Percentiles rank a stretch among this genome's conserved stretches.
phyloP scores from a whole-genome alignment of 1,140 invertebrate species.

The Pseudomyrmex concolor region DNA sequence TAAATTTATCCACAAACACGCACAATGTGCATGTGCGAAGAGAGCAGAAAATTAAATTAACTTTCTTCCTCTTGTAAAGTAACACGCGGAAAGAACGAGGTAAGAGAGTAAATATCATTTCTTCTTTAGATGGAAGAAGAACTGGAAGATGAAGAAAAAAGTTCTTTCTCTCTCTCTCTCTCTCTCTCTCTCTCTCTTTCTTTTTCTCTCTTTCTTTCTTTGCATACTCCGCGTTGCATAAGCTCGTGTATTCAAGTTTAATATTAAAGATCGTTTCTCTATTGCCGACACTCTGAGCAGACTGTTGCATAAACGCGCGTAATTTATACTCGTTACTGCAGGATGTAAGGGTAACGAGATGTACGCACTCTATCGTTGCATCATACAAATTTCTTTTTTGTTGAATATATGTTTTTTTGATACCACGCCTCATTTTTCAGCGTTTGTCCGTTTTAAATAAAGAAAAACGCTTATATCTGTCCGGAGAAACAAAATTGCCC shows the following conservation, averaged over 20 bases:
- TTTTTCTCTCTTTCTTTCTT: no score
- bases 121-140: neutral
- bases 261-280: conserved; percentile 40
- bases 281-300: conserved; percentile 19
- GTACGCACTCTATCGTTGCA: neutral
- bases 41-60: no score
- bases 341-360: conserved; percentile 43
- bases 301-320: conserved; percentile 49
- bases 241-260: conserved; percentile 51
- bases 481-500: no score
- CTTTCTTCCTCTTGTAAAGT: no score
- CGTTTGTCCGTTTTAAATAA: neutral
- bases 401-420: neutral
- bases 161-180: no score
- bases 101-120: no score
- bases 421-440: neutral
- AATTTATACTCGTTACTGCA: conserved; percentile 49
- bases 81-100: no score
- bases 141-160: neutral
- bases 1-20: no score
- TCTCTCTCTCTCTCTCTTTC: no score
- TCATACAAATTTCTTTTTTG: neutral
- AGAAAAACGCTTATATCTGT: no score
- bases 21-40: no score
- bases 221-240: conserved; percentile 11